These are phyloP conservation scores for Dicranocentrus wangi DNA, from an alignment of 2,888 invertebrate genomes.

Conservation along the genomic window DNA sequence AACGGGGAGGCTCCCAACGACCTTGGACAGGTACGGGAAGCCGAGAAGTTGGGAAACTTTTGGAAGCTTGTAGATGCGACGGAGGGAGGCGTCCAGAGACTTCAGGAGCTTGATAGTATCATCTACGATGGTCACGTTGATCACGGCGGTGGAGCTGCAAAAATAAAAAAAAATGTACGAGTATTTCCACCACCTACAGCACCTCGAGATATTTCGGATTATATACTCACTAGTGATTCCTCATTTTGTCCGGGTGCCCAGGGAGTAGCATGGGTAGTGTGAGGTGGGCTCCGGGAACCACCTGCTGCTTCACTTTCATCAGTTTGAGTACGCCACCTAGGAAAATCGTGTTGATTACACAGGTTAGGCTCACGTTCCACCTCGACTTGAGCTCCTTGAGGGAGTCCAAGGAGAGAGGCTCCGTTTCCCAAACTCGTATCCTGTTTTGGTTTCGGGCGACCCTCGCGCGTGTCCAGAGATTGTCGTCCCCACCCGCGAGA, in stretches of 20 bases:
- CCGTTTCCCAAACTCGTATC: background rate
- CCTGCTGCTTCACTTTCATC: background rate
- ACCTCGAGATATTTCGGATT: background rate
- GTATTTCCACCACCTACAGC: background rate
- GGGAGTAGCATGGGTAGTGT: background rate
- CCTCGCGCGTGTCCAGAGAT: background rate
- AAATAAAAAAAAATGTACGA: background rate
- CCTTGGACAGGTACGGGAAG: background rate
- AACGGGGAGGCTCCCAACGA: background rate
- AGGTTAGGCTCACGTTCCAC: background rate
- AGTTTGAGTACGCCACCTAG: background rate
- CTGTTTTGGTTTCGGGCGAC: background rate
- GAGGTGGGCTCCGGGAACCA: background rate
- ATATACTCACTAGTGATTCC: background rate
- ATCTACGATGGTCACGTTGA: background rate
- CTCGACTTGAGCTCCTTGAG: background rate
- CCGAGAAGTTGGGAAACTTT: background rate
- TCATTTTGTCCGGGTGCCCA: background rate
- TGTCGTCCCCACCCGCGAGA: background rate
- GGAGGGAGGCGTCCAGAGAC: too few species aligned
- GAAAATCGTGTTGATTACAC: background rate
- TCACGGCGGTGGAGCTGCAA: background rate
- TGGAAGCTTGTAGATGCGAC: too few species aligned
- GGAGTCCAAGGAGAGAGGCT: background rate
- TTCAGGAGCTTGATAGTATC: background rate